Percentiles rank a stretch among this genome's conserved stretches.
These are phyloP conservation scores for Eulemur albifrons DNA, from an alignment of 2,797 vertebrate genomes.

Conservation along the genomic window DNA sequence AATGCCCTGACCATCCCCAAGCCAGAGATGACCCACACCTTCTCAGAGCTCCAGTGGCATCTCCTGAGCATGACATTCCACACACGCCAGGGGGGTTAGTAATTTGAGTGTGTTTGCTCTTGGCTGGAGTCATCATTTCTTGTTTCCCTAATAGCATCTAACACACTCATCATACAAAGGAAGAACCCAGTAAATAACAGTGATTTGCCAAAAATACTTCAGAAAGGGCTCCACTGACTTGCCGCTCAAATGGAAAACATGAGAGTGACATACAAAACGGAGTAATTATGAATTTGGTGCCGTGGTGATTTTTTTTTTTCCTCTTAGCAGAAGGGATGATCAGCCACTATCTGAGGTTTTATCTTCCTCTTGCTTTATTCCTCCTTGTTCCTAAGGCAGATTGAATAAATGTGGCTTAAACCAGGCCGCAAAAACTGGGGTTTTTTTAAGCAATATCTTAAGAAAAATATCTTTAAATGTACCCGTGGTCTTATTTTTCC, in stretches of 20 bases:
- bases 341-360: neutral
- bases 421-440: slow-evolving; percentile 47
- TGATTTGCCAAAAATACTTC: neutral
- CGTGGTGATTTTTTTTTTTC: neutral
- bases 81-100: neutral
- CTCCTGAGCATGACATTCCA: neutral
- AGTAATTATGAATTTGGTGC: neutral
- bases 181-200: neutral
- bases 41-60: neutral
- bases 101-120: neutral
- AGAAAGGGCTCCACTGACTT: neutral
- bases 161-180: neutral
- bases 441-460: slow-evolving; percentile 48
- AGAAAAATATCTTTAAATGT: slow-evolving; percentile 51
- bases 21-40: neutral
- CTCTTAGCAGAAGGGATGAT: neutral
- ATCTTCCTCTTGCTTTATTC: neutral
- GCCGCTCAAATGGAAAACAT: neutral
- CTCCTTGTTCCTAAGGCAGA: slow-evolving; percentile 54
- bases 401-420: slow-evolving; percentile 55
- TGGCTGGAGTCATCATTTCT: neutral
- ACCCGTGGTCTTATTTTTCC: slow-evolving; percentile 63
- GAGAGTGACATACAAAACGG: neutral
- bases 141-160: neutral
- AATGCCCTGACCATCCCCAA: neutral